A percentile compares a stretch with the other conserved stretches of the same genome.
phyloP scores from a whole-genome alignment of 2,797 vertebrate genomes.

The Phataginus tricuspis region DNA sequence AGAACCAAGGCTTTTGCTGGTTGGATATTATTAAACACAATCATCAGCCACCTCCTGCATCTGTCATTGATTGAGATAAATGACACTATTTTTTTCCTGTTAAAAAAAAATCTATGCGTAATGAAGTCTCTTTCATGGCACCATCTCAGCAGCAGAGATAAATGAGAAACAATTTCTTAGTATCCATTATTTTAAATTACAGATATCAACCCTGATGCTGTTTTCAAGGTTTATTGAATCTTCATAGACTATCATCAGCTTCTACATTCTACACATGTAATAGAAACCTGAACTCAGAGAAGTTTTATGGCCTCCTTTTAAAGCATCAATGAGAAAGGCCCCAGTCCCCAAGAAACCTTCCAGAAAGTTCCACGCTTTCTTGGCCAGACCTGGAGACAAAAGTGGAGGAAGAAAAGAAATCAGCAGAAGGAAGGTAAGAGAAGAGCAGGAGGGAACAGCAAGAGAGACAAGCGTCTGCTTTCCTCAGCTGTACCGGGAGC shows the following conservation, averaged over 20 bases:
- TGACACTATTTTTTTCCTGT: constrained; percentile 83
- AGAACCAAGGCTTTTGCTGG: constrained; percentile 18
- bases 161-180: constrained; percentile 92
- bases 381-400: neutral
- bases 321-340: neutral
- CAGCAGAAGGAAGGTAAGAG: neutral
- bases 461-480: neutral
- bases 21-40: constrained; percentile 85
- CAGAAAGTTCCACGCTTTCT: constrained; percentile 24
- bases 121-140: constrained; percentile 90
- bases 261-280: constrained; percentile 57
- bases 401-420: neutral
- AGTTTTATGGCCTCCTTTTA: constrained; percentile 41
- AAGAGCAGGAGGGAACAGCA: no score
- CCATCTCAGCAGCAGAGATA: constrained; percentile 90
- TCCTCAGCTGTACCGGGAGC: neutral
- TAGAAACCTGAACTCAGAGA: constrained; percentile 27
- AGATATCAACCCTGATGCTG: constrained; percentile 87
- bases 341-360: constrained; percentile 43
- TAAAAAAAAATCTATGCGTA: constrained; percentile 82
- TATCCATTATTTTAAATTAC: constrained; percentile 92
- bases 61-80: constrained; percentile 91
- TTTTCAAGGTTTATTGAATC: constrained; percentile 88
- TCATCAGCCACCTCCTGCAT: constrained; percentile 86
- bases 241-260: constrained; percentile 82